Conservation (phyloP, 2,113 vertebrate species). For the Microtus richardsoni region DNA sequence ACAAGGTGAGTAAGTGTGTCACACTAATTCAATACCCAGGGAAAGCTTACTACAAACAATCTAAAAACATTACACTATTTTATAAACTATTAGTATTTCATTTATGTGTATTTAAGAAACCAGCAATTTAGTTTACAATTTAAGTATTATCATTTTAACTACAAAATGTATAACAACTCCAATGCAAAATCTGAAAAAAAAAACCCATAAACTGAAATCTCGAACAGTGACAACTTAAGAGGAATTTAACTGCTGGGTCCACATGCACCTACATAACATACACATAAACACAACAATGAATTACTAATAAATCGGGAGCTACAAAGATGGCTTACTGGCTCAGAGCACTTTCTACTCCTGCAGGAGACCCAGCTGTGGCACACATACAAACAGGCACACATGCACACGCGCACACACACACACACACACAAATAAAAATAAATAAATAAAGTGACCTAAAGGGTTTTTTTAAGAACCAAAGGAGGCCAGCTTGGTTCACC, state of each 20-base stretch:
- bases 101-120: not conserved
- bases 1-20: not conserved
- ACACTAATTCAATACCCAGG: not conserved
- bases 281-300: not conserved
- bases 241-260: not conserved
- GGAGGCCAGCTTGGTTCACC: not conserved
- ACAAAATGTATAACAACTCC: constrained; percentile 39
- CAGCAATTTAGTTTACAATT: not conserved
- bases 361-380: not conserved
- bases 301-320: not conserved
- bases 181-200: constrained; percentile 36
- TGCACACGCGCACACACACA: not conserved
- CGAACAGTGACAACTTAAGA: not conserved
- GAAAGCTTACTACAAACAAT: not conserved
- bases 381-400: not conserved
- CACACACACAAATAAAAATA: not conserved
- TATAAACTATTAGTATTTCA: not conserved
- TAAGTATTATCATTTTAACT: constrained; percentile 1
- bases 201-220: constrained; percentile 32
- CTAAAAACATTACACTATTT: constrained; percentile 18
- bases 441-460: not conserved
- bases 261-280: not conserved
- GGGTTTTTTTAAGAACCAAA: not conserved
- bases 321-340: not conserved
- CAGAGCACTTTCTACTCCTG: not conserved